phyloP scores from a whole-genome alignment of 2,797 vertebrate genomes.

The Carduelis carduelis region DNA sequence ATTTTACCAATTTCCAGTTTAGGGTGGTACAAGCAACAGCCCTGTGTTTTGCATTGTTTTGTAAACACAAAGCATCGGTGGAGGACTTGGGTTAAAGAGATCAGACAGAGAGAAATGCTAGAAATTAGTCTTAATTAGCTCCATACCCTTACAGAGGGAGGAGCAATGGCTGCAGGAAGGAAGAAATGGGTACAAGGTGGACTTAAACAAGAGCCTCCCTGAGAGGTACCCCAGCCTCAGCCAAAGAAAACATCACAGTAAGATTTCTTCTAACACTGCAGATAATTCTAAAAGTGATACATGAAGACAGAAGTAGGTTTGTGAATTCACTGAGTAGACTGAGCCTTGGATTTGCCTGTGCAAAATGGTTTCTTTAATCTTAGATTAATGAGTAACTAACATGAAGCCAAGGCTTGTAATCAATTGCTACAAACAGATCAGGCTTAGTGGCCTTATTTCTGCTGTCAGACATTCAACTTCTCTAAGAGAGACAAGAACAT shows the following conservation, averaged over 20 bases:
- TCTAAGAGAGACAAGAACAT: not conserved
- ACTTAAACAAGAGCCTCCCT: not conserved
- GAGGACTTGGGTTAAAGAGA: not conserved
- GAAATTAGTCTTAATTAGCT: not conserved
- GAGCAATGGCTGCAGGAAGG: not conserved
- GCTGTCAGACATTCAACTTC: not conserved
- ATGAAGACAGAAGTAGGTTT: not conserved
- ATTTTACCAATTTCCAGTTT: not conserved
- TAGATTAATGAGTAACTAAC: not conserved
- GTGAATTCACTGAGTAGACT: not conserved
- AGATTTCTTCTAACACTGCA: not conserved
- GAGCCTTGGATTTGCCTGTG: not conserved
- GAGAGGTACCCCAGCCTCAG: not conserved
- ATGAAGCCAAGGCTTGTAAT: not conserved
- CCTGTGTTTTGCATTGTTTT: not conserved
- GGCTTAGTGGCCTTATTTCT: not conserved
- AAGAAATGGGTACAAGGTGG: not conserved
- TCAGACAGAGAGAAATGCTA: not conserved
- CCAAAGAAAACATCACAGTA: not conserved
- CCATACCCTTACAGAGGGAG: not conserved
- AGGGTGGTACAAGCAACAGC: not conserved
- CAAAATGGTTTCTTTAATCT: not conserved
- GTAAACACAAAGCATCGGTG: not conserved
- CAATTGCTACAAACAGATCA: not conserved
- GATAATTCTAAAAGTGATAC: not conserved